phyloP scores from a whole-genome alignment of 2,797 vertebrate species.

The Gobionotothen gibberifrons region DNA sequence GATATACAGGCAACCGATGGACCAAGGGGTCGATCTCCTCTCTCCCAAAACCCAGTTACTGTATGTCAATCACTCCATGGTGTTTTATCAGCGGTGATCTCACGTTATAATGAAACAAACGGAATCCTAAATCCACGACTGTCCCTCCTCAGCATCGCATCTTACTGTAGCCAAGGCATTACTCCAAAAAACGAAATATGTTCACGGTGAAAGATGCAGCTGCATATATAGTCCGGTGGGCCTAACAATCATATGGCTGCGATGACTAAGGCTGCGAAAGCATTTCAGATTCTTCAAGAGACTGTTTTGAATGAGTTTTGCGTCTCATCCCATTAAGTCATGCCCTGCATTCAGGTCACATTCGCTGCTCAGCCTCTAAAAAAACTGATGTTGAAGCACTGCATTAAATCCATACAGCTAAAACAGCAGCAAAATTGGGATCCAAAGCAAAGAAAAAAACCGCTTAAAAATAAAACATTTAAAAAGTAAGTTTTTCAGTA shows the following conservation, averaged over 20 bases:
- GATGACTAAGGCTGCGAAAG: slow-evolving; percentile 80
- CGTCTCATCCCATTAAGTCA: slow-evolving; percentile 83
- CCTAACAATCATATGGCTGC: slow-evolving; percentile 67
- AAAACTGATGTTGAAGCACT: slow-evolving; percentile 76
- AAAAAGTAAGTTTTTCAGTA: neutral
- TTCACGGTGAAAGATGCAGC: slow-evolving; percentile 56
- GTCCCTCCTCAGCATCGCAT: slow-evolving; percentile 71
- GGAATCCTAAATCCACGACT: slow-evolving; percentile 72
- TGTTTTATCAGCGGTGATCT: slow-evolving; percentile 66
- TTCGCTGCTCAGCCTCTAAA: slow-evolving; percentile 74
- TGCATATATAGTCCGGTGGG: slow-evolving; percentile 61
- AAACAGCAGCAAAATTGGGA: slow-evolving; percentile 49
- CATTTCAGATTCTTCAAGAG: slow-evolving; percentile 71
- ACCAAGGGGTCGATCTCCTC: slow-evolving; percentile 76
- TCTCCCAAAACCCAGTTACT: slow-evolving; percentile 67
- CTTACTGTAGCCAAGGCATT: slow-evolving; percentile 70
- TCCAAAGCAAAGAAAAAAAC: slow-evolving; percentile 18
- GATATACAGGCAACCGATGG: slow-evolving; percentile 63
- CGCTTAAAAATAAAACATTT: neutral
- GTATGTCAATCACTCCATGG: slow-evolving; percentile 79
- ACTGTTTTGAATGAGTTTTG: slow-evolving; percentile 83
- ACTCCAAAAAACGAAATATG: slow-evolving; percentile 50
- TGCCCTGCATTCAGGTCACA: slow-evolving; percentile 85
- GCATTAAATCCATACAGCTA: slow-evolving; percentile 78
- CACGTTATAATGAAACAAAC: slow-evolving; percentile 61